A percentile compares a stretch with the other conserved stretches of the same genome.
phyloP scores from a whole-genome alignment of 2,113 vertebrate genomes.

The Mixornis gularis region DNA sequence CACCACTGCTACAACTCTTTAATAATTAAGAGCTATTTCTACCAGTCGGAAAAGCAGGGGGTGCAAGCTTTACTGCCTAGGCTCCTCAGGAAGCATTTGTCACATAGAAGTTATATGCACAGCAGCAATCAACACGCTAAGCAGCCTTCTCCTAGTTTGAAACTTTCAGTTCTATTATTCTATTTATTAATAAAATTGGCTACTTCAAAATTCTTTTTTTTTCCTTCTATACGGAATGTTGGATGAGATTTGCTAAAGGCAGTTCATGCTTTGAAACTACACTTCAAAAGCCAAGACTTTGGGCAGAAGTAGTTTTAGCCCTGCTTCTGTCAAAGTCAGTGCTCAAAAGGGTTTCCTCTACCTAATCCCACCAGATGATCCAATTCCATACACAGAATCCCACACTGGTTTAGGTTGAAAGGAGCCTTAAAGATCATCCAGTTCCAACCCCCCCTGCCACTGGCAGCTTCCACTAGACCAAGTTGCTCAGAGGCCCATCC shows the following conservation, averaged over 20 bases:
- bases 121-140: background rate
- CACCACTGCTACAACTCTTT: background rate
- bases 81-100: background rate
- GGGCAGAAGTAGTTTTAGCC: background rate
- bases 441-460: background rate
- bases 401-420: background rate
- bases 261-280: background rate
- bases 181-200: background rate
- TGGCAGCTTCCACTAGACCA: background rate
- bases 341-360: background rate
- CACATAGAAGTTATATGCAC: rapidly evolving
- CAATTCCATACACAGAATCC: background rate
- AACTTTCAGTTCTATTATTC: background rate
- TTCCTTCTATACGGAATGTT: background rate
- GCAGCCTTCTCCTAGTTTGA: background rate
- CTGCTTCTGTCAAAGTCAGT: background rate
- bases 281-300: background rate
- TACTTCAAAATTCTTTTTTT: background rate
- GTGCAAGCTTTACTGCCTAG: background rate
- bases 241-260: background rate
- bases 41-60: background rate
- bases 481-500: background rate
- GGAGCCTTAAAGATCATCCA: background rate
- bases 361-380: background rate
- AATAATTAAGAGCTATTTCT: background rate